Evolutionary conservation across 2,888 invertebrate species (phyloP).

Genomic region (Mesoligia furuncula): DNA sequence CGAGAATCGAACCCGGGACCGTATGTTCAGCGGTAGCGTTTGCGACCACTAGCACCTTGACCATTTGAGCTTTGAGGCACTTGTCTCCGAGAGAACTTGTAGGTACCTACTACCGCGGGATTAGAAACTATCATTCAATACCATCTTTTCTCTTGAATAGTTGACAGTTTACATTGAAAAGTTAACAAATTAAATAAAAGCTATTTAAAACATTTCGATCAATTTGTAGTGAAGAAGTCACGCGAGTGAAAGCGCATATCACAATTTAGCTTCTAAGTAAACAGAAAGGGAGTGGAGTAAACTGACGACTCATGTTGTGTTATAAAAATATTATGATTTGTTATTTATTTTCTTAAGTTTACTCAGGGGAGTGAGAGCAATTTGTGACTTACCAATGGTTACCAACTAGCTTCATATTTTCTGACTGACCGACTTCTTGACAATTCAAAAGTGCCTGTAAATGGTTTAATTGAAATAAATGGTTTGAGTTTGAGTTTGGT

Average conservation of each 20-base stretch:
- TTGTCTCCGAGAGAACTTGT: not conserved
- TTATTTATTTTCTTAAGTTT: not conserved
- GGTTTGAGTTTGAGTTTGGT: too few relatives aligned
- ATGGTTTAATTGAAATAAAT: too few relatives aligned
- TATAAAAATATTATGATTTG: not conserved
- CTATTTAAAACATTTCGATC: slow-evolving; percentile 41
- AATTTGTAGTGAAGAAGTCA: slow-evolving; percentile 63
- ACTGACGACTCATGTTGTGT: not conserved
- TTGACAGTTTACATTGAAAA: slow-evolving; percentile 8
- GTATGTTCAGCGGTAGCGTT: not conserved
- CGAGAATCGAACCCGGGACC: not conserved
- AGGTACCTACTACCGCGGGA: too few relatives aligned
- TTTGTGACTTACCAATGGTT: not conserved
- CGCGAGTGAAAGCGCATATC: slow-evolving; percentile 74
- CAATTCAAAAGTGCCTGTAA: too few relatives aligned
- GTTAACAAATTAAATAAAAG: slow-evolving; percentile 19
- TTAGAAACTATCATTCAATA: too few relatives aligned
- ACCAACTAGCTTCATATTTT: too few relatives aligned
- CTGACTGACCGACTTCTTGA: too few relatives aligned
- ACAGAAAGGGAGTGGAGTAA: slow-evolving; percentile 41
- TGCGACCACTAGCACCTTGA: not conserved
- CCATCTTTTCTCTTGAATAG: slow-evolving; percentile 9
- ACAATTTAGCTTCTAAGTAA: slow-evolving; percentile 44
- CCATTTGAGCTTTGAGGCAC: not conserved
- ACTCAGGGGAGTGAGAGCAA: not conserved